A percentile compares a stretch with the other conserved stretches of the same genome.
These are phyloP conservation scores for Drosophila vallismaia DNA, from an alignment of 2,888 invertebrate genomes.

Conservation along the genomic window DNA sequence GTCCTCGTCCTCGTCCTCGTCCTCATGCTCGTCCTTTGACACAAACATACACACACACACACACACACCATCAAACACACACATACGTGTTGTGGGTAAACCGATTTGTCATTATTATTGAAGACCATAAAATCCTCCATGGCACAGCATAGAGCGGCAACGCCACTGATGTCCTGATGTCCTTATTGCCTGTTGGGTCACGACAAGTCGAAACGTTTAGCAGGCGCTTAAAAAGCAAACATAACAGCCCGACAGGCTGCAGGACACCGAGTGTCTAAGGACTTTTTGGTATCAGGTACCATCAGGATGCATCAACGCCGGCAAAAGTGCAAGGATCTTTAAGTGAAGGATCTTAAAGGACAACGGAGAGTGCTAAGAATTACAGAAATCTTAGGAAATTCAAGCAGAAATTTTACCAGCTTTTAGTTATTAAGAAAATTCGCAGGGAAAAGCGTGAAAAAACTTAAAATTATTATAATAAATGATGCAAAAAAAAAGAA, in stretches of 20 bases:
- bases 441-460: constrained; percentile 6
- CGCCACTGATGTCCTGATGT: neutral
- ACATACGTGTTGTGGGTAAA: constrained; percentile 46
- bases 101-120: constrained; percentile 77
- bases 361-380: too few relatives aligned
- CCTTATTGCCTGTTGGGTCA: constrained; percentile 42
- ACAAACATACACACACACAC: neutral
- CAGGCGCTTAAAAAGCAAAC: constrained; percentile 63
- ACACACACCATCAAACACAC: too few relatives aligned
- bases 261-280: neutral
- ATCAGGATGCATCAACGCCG: too few relatives aligned
- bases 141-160: constrained; percentile 30
- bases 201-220: constrained; percentile 64
- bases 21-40: neutral
- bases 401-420: neutral
- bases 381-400: neutral
- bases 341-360: neutral
- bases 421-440: neutral
- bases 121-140: constrained; percentile 48
- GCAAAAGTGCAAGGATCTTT: too few relatives aligned
- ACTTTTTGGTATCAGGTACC: too few relatives aligned
- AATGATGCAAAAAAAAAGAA: constrained; percentile 14
- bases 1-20: neutral
- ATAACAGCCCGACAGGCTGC: constrained; percentile 2
- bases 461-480: too few relatives aligned